These are phyloP conservation scores for Bolinopsis microptera DNA, from an alignment of 37 sponge, comb jelly and placozoan genomes.

Conservation along the genomic window DNA sequence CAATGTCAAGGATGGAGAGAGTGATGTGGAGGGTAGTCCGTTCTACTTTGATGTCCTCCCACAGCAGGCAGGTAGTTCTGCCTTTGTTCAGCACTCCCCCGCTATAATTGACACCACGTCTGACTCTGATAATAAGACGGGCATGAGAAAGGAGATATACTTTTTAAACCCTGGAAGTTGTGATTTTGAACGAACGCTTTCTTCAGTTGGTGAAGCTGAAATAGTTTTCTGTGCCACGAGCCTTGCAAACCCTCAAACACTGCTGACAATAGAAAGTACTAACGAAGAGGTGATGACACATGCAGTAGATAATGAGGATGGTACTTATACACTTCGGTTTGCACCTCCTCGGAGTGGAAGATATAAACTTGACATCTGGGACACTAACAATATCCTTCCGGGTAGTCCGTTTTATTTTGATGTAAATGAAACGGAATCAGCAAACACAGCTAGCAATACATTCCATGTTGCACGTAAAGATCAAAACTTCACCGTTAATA, in stretches of 20 bases:
- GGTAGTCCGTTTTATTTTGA: constrained; percentile 19
- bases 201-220: constrained; percentile 6
- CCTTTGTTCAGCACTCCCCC: not conserved
- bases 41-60: constrained; percentile 37
- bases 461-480: not conserved
- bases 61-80: constrained; percentile 5
- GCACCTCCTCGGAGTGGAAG: not conserved
- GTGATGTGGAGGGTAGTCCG: not conserved
- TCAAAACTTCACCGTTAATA: not conserved
- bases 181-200: constrained; percentile 9
- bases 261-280: not conserved
- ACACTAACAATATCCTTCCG: not conserved
- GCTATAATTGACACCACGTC: not conserved
- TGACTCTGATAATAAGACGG: not conserved
- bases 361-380: constrained; percentile 8
- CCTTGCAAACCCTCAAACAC: not conserved
- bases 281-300: not conserved
- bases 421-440: not conserved
- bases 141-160: not conserved
- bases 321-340: not conserved
- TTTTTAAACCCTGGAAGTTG: constrained; percentile 3
- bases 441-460: not conserved
- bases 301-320: not conserved
- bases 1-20: not conserved
- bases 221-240: not conserved